Evolutionary conservation across 2,888 invertebrate genomes (phyloP), one percentile per base, ranked within the genome.

Genomic region (Philhelius pedissequus): DNA sequence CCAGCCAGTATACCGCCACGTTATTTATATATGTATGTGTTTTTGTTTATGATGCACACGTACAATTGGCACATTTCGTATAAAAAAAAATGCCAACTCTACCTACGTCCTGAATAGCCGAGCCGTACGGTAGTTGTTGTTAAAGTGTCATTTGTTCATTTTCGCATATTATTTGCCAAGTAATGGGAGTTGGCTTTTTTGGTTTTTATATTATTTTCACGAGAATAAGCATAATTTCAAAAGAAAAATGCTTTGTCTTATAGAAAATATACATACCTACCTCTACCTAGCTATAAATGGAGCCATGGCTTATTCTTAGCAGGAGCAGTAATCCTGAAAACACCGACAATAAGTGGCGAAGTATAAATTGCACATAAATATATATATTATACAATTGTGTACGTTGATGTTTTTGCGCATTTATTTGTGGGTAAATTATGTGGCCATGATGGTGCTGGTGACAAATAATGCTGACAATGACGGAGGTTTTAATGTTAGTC

Each of bases 1-100:
- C 30, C 45, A 54, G 58, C 70, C 45, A 70, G 32, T 30, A 30
- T 45, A 25, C 27, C 50, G 60, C 22, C 71, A 52, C 40, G 32
- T 22, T 56, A 58, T 35, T 79, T 56, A 45, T 38, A 52, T 50
- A 6, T 45, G 30, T 54, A 54, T 1, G 3, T n/a, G n/a, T n/a
- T n/a, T n/a, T n/a, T n/a, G n/a, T n/a, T n/a, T 18, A 56, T 11
- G 32, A 66, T 70, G 75, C 79, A 66, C 64, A 75, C 80, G 75
- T 80, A 84, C 80, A 84, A 84, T 84, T 80, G 84, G 75, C 84
- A 84, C 66, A 76, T 80, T 64, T 64, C 54, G 56, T 60, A 69
- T 43, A 48, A 45, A 74, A 52, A 58, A 54, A 27, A 5, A 27
- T 40, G 6, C 4, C 40, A 20, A 3, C 13, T 7, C 8, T 25